These are phyloP conservation scores for Carassius gibelio DNA, from an alignment of 2,113 vertebrate species.

Conservation along the genomic window DNA sequence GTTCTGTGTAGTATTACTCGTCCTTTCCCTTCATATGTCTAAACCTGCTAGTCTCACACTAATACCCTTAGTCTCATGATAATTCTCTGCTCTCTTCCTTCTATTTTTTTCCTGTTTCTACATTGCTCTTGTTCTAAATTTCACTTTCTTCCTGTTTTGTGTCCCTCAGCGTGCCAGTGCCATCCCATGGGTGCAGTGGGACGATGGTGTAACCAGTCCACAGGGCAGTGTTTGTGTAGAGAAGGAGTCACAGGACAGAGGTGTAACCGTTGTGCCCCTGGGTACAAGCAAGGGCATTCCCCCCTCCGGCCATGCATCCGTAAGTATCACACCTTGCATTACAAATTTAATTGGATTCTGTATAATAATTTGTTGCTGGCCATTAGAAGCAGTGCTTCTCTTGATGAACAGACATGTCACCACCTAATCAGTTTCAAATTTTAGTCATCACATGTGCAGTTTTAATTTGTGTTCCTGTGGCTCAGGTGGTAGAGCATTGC, in stretches of 20 bases:
- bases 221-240: constrained; percentile 86
- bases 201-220: constrained; percentile 84
- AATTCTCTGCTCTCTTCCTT: neutral
- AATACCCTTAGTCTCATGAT: constrained; percentile 7
- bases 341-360: neutral
- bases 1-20: constrained; percentile 19
- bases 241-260: constrained; percentile 82
- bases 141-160: neutral
- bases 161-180: constrained; percentile 82
- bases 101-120: neutral
- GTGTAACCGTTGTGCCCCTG: constrained; percentile 84
- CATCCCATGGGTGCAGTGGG: constrained; percentile 84
- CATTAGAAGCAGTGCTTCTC: neutral
- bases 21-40: constrained; percentile 12
- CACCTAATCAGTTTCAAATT: neutral
- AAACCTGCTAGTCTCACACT: neutral
- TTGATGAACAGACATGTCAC: too few relatives aligned
- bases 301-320: constrained; percentile 84
- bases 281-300: constrained; percentile 85
- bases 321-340: constrained; percentile 61
- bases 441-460: neutral
- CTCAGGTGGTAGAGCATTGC: too few relatives aligned
- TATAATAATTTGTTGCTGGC: neutral
- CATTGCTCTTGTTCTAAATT: constrained; percentile 16
- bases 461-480: too few relatives aligned